phyloP scores from a whole-genome alignment of 2,113 vertebrate species.

The Colossoma macropomum region DNA sequence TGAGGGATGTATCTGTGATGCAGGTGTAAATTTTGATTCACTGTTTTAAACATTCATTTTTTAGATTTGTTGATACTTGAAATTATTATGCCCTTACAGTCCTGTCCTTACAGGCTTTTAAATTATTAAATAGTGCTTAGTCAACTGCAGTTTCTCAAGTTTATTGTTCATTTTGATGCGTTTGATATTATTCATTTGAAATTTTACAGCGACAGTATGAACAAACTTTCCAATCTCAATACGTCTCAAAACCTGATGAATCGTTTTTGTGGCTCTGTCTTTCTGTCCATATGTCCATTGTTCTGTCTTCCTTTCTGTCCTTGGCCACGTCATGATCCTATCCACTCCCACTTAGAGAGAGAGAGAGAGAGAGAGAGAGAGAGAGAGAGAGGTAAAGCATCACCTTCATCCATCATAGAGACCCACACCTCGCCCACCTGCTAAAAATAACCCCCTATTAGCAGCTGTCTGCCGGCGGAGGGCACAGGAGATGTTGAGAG shows the following conservation, averaged over 20 bases:
- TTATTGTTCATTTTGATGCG: too few species aligned
- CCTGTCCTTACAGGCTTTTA: too few species aligned
- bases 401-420: slow-evolving; percentile 75
- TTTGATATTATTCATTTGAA: too few species aligned
- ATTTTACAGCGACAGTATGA: too few species aligned
- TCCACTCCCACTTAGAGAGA: not conserved
- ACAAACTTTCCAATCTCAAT: too few species aligned
- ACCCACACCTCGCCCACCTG: slow-evolving; percentile 63
- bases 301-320: slow-evolving; percentile 7
- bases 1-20: too few species aligned
- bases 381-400: slow-evolving; percentile 65
- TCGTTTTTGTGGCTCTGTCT: not conserved
- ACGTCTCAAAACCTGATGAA: not conserved
- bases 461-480: slow-evolving; percentile 64
- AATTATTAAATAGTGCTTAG: too few species aligned
- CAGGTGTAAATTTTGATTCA: too few species aligned
- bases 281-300: not conserved
- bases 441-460: slow-evolving; percentile 82
- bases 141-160: too few species aligned
- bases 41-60: too few species aligned
- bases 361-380: not conserved
- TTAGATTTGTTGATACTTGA: too few species aligned
- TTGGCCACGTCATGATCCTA: not conserved
- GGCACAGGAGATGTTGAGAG: slow-evolving; percentile 15
- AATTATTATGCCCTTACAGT: too few species aligned